Evolutionary conservation across 2,888 invertebrate genomes (phyloP), one percentile per base, ranked within the genome.

Genomic region (Cerceris ruficornis): DNA sequence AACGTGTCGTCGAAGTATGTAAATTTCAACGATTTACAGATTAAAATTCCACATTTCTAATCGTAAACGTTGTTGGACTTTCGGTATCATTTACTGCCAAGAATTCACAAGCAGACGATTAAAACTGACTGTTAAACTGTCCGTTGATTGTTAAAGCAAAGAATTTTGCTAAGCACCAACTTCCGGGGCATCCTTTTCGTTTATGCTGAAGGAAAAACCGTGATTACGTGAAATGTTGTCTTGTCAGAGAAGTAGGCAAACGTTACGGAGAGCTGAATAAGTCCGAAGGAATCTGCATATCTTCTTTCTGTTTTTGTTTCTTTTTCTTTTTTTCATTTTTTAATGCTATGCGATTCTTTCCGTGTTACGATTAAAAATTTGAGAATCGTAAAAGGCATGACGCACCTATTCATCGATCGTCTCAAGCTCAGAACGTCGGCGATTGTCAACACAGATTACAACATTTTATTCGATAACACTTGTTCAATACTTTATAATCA

Each of bases 391-490:
- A 87, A n/a, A 89, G 83, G 86, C 84, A 87, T 87, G 77, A 81
- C 67, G 64, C 62, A 60, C 75, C 80, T 71, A 83, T 82, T 81
- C 62, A 83, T 86, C 82, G 81, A 79, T 86, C 62, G 58, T 77
- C 74, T 76, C 81, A 86, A 89, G 87, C 85, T 89, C 83, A 86
- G 86, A 89, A 90, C 86, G 89, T 88, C 85, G 87, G 86, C 89
- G 90, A 90, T 89, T 88, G 90, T 90, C 90, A 89, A 90, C 89
- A 90, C 88, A 89, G 86, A 90, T 88, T 89, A 89, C 88, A 90
- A 85, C 86, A 86, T 86, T 84, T 85, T 87, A 85, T 87, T 87
- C 84, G 76, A 84, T 88, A 87, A 88, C 89, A 89, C 85, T 89
- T 88, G 86, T 87, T 87, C 86, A 88, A 90, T 89, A 88, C 84